Evolutionary conservation across 30 jellyfish, hydroid and myxozoan genomes (phyloP).

Genomic region (Hydractinia echinata): DNA sequence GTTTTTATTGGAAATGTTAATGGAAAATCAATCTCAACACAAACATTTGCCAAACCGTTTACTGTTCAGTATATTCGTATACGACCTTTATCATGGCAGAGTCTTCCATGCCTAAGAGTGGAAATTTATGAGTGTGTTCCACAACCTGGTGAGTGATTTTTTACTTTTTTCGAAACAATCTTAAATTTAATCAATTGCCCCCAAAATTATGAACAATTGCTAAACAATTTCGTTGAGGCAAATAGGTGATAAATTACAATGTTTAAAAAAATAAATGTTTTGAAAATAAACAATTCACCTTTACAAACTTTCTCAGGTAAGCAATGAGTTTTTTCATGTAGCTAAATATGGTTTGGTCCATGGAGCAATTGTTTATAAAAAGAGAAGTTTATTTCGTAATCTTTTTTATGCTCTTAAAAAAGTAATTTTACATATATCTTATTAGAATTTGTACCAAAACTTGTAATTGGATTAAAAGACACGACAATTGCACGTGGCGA

Average conservation of each 20-base stretch:
- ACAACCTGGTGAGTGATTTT: constrained; percentile 51
- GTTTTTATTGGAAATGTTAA: constrained; percentile 65
- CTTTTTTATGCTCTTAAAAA: neutral
- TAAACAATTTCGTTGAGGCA: too few species aligned
- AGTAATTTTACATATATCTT: neutral
- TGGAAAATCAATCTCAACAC: constrained; percentile 47
- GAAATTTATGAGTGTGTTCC: constrained; percentile 86
- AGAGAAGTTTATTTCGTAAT: neutral
- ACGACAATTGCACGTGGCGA: constrained; percentile 62
- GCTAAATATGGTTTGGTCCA: too few species aligned
- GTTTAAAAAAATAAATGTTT: neutral
- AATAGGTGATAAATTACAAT: too few species aligned
- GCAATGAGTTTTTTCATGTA: too few species aligned
- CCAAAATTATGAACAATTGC: too few species aligned
- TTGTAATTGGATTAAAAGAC: constrained; percentile 41
- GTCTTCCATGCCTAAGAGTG: constrained; percentile 82
- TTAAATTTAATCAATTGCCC: too few species aligned
- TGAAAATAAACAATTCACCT: neutral
- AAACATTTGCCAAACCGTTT: constrained; percentile 23
- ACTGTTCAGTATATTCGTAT: constrained; percentile 69
- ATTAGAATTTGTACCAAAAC: constrained; percentile 77
- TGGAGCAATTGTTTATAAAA: neutral
- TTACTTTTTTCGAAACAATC: neutral
- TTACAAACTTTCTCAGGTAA: neutral
- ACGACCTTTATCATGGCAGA: constrained; percentile 70